These are phyloP conservation scores for Pelmatolapia mariae DNA, from an alignment of 2,113 vertebrate genomes.

Conservation along the genomic window DNA sequence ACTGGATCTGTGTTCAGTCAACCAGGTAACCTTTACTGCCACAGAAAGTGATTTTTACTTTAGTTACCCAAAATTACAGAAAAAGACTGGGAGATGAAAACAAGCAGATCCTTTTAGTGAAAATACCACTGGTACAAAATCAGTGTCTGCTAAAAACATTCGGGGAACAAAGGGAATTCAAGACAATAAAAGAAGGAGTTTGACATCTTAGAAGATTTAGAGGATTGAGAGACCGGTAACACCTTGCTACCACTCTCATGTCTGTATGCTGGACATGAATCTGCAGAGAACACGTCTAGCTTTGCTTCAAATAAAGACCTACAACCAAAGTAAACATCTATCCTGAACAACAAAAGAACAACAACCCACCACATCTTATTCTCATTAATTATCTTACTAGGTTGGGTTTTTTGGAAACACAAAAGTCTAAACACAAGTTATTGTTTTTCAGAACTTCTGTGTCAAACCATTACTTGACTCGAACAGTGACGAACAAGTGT, in stretches of 20 bases:
- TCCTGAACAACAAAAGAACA: neutral
- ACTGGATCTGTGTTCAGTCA: neutral
- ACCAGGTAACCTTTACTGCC: conserved; percentile 4
- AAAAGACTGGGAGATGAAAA: neutral
- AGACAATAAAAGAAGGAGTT: neutral
- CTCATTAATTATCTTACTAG: neutral
- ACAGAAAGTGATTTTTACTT: neutral
- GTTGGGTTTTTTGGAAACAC: fast-evolving
- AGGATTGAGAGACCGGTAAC: neutral
- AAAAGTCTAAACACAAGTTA: neutral
- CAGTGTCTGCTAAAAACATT: neutral
- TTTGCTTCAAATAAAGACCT: neutral
- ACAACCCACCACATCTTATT: neutral
- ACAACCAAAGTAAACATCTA: neutral
- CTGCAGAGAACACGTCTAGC: neutral
- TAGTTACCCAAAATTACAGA: neutral
- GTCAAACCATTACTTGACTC: neutral
- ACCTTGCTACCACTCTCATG: neutral
- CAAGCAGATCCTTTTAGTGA: neutral
- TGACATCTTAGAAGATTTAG: neutral
- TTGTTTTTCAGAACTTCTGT: neutral
- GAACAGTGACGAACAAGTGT: neutral
- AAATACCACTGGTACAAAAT: neutral
- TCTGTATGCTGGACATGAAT: neutral
- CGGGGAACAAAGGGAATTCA: neutral